These are phyloP conservation scores for Poecilia gillii DNA, from an alignment of 2,797 vertebrate species.

Conservation along the genomic window DNA sequence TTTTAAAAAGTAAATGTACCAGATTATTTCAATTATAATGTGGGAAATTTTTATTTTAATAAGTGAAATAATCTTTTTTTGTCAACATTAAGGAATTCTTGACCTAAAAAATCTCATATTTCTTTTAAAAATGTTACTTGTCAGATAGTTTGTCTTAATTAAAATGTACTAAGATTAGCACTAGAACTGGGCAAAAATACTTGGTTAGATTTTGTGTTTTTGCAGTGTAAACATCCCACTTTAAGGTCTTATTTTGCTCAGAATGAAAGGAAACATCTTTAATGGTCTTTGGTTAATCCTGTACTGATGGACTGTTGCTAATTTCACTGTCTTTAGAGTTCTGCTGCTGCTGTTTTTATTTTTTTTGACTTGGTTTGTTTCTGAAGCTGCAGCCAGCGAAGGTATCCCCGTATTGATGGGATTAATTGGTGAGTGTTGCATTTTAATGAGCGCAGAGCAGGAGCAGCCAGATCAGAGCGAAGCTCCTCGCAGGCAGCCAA, in stretches of 20 bases:
- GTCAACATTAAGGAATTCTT: too few species aligned
- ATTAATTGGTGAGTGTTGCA: slow-evolving; percentile 57
- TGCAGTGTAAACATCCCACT: not conserved
- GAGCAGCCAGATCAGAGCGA: slow-evolving; percentile 54
- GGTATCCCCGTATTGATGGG: slow-evolving; percentile 57
- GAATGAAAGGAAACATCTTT: not conserved
- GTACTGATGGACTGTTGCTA: not conserved
- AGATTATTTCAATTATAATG: too few species aligned
- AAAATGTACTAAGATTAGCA: too few species aligned
- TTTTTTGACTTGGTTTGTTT: slow-evolving; percentile 14
- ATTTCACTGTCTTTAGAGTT: slow-evolving; percentile 1
- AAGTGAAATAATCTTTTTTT: too few species aligned
- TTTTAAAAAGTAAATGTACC: too few species aligned
- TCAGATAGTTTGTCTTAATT: too few species aligned
- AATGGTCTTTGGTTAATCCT: not conserved
- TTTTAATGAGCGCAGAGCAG: slow-evolving; percentile 55
- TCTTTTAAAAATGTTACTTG: too few species aligned
- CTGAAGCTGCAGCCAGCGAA: slow-evolving; percentile 45
- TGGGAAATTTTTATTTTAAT: too few species aligned
- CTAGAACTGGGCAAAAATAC: too few species aligned
- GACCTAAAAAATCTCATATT: too few species aligned
- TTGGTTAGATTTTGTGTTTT: not conserved
- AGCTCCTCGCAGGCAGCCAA: slow-evolving; percentile 33
- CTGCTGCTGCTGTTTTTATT: slow-evolving; percentile 15
- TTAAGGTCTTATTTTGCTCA: not conserved